These are phyloP conservation scores for Rostratula benghalensis DNA, from an alignment of 2,113 vertebrate species.

Conservation along the genomic window DNA sequence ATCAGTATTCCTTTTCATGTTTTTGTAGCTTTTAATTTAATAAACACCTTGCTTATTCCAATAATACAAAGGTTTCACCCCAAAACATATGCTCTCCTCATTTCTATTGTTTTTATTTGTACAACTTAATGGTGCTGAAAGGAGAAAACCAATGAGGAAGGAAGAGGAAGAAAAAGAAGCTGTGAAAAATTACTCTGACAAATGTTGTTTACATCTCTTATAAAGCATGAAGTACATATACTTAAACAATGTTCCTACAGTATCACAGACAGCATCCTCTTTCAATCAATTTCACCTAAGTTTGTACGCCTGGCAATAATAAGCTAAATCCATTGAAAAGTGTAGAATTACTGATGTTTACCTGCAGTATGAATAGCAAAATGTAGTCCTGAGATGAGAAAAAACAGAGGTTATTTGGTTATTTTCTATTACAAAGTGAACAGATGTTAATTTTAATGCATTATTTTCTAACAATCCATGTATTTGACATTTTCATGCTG, in stretches of 20 bases:
- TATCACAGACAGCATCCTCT: background rate
- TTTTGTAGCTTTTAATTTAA: background rate
- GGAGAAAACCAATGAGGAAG: background rate
- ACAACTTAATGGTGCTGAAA: background rate
- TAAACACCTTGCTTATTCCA: background rate
- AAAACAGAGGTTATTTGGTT: rapidly evolving
- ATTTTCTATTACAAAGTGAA: background rate
- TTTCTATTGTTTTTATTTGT: background rate
- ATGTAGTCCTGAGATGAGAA: background rate
- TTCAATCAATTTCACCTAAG: background rate
- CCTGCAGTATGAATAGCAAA: background rate
- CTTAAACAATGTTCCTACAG: background rate
- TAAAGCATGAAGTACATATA: background rate
- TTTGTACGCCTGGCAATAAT: background rate
- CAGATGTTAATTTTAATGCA: background rate
- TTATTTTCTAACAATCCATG: background rate
- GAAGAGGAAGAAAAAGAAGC: background rate
- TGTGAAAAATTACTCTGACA: background rate
- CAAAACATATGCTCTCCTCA: background rate
- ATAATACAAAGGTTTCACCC: background rate
- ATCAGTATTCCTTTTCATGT: background rate
- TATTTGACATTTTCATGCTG: background rate
- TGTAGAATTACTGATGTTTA: background rate
- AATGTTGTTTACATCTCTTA: background rate
- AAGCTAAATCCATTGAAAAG: background rate